Percentiles rank a stretch among this genome's conserved stretches.
Conservation (phyloP, 2,888 invertebrate species). For the Leptinotarsa tumamoca region DNA sequence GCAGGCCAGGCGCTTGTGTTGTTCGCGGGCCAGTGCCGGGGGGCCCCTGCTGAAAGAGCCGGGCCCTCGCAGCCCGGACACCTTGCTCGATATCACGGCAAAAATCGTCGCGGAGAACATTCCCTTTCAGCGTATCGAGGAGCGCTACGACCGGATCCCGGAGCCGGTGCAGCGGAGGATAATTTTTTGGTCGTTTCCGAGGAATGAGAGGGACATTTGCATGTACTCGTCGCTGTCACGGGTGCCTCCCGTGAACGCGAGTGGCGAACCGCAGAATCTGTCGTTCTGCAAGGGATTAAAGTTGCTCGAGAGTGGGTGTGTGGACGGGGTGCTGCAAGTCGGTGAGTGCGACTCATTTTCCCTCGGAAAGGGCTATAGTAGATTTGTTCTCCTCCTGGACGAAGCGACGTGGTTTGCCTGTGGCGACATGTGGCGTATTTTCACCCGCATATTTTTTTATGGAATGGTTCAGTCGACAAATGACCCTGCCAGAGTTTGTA, state of each 20-base stretch:
- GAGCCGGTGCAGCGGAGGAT: constrained; percentile 89
- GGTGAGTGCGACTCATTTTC: constrained; percentile 72
- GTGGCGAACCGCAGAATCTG: constrained; percentile 80
- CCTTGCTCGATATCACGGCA: constrained; percentile 85
- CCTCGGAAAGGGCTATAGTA: not conserved
- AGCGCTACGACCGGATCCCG: constrained; percentile 87
- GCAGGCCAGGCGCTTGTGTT: constrained; percentile 67
- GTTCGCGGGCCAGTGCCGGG: constrained; percentile 64
- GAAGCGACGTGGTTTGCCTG: not conserved
- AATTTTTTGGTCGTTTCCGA: constrained; percentile 90
- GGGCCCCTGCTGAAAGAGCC: constrained; percentile 58
- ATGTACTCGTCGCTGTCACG: constrained; percentile 86
- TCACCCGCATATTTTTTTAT: no score
- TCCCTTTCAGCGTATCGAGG: constrained; percentile 88
- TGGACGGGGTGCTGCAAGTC: constrained; percentile 89
- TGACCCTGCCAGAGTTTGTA: no score
- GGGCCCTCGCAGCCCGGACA: constrained; percentile 72
- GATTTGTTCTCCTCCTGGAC: not conserved
- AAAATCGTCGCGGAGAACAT: constrained; percentile 87
- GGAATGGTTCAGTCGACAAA: no score
- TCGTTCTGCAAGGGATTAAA: constrained; percentile 90
- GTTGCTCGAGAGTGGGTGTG: constrained; percentile 84
- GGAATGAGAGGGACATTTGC: constrained; percentile 88
- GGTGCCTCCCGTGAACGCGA: constrained; percentile 66
- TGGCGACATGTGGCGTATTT: no score